Evolutionary conservation across 1,140 invertebrate species (phyloP), one percentile per base, ranked within the genome.

Genomic region (Zaprionus capensis): DNA sequence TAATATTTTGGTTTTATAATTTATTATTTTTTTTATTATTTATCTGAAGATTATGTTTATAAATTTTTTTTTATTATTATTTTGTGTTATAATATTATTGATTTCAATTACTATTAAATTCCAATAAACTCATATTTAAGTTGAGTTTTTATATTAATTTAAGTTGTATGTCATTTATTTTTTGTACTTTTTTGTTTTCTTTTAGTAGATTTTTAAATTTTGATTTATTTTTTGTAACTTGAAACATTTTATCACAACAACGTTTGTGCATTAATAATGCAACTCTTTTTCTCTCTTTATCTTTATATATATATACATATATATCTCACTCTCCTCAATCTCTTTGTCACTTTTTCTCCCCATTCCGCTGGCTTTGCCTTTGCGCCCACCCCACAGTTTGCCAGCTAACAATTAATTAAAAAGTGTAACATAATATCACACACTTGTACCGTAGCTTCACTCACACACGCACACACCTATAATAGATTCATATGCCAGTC

Each of bases 401-500:
- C 53, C 24, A 26, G 31, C 28, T 58, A 34, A 49, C 59, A 44
- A 49, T 62, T 62, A 62, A 62, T 62, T 62, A 46, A 62, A 56
- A 28, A 46, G 41, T 62, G 59, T 62, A 62, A 49, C 46, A 51
- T 56, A 56, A 56, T 56, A 31, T 12, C 26, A 24, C 22, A 56
- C 11, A 28, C 15, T 28, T 56, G 14, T 26, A 5, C 53, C 53
- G 12, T 28, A 12, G 53, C 26, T 31, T 24, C 20, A 49, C 9
- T 11, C 20, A 49, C 20, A 49, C 12, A n/a, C 3, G 9, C 14
- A 22, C 22, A 38, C 26, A 26, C 31, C 22, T 57, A 31, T 28
- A 57, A 57, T 36, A 44, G 12, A 66, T 71, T 24, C 46, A 49
- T 58, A 51, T 71, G 49, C 38, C 34, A 58, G 34, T 70, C 36